A percentile compares a stretch with the other conserved stretches of the same genome.
phyloP scores from a whole-genome alignment of 2,113 vertebrate genomes.

The Leptocoma aspasia region DNA sequence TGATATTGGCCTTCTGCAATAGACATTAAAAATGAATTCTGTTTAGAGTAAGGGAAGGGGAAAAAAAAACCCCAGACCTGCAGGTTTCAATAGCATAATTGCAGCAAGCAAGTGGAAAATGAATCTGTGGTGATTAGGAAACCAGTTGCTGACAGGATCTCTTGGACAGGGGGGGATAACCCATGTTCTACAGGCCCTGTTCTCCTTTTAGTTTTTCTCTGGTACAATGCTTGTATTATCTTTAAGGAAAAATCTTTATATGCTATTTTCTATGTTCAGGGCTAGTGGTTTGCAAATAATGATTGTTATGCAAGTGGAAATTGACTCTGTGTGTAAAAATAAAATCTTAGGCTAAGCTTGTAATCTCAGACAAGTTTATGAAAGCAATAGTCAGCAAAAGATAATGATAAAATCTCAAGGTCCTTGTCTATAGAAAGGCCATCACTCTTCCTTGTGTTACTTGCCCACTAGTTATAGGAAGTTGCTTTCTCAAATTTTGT shows the following conservation, averaged over 20 bases:
- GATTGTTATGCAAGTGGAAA: neutral
- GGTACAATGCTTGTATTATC: neutral
- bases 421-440: neutral
- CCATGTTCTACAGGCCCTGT: neutral
- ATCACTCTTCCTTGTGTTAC: neutral
- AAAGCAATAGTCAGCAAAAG: neutral
- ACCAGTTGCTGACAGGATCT: neutral
- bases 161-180: neutral
- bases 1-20: conserved; percentile 61
- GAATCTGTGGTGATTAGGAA: neutral
- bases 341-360: neutral
- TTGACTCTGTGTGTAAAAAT: neutral
- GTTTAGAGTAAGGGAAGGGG: neutral
- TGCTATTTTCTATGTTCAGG: neutral
- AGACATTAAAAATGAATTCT: conserved; percentile 37
- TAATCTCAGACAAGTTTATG: neutral
- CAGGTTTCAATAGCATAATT: neutral
- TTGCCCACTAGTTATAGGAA: neutral
- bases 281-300: neutral
- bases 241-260: neutral
- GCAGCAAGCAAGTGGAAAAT: neutral
- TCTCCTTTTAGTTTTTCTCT: neutral
- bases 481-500: neutral
- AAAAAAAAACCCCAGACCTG: neutral
- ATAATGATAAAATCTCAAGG: neutral